Evolutionary conservation across 2,113 vertebrate genomes (phyloP), one percentile per base, ranked within the genome.

Genomic region (Montifringilla adamsi): DNA sequence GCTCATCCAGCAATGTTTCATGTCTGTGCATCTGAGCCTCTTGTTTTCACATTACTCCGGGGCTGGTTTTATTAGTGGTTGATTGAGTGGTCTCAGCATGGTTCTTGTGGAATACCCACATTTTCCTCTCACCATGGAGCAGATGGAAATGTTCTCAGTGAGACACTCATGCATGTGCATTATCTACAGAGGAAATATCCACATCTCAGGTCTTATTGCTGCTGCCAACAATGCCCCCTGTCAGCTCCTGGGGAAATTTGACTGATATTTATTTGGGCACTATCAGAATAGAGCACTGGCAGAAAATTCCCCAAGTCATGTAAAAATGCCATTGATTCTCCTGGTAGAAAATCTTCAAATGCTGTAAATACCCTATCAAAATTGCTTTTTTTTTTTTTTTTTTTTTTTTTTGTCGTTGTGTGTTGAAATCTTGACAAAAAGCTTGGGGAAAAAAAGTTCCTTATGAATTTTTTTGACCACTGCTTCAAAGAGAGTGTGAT

Each of bases 21-120:
- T 88, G 87, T 67, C 90, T 73, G 2, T 79, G 91, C 72, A 59
- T 89, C 74, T 28, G 64, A 93, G 60, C 89, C 70, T 81, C 73
- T 95, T 87, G 77, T 96, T 92, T 97, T 52, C 84, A 64, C n/a
- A 69, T 95, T 78, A 75, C 84, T 56, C 73, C 27, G 2, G 60
- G 69, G 41, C 58, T 89, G 31, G 28, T 72, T 92, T 94, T 87
- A 91, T 95, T 93, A 91, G 81, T 44, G 77, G 60, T 53, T 89
- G 93, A 94, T 84, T 91, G 96, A 96, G 94, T 87, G 84, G 56
- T 79, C 93, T 91, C 91, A 97, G 93, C 89, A 58, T 52, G 93
- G 87, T 79, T 92, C 77, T 78, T 4, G 7, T 95, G 93, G 93
- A 94, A 91, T 89, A 84, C 69, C 87, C 94, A 74, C 77, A 52